Conservation (phyloP, 2,888 invertebrate genomes). For the Dryococelus australis region DNA sequence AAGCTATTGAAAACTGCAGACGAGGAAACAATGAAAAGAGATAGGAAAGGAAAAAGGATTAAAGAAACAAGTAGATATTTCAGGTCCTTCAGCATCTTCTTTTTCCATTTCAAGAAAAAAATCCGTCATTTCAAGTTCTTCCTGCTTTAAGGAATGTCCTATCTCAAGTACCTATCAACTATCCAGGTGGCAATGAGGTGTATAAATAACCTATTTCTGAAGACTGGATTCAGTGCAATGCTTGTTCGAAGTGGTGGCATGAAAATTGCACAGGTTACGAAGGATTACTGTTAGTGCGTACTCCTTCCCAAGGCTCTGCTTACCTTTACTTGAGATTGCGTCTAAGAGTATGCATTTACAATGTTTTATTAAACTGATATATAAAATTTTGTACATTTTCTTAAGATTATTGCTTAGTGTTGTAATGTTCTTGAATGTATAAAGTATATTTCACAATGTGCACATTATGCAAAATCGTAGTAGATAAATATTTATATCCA, state of each 20-base stretch:
- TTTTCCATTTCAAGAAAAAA: background rate
- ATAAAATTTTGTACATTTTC: background rate
- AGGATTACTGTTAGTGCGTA: background rate
- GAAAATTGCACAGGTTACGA: background rate
- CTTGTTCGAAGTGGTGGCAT: conserved; percentile 11
- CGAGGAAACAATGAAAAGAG: background rate
- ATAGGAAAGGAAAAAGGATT: background rate
- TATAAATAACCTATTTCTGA: background rate
- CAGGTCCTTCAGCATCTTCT: background rate
- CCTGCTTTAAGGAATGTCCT: background rate
- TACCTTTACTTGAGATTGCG: too few species aligned
- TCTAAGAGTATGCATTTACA: background rate
- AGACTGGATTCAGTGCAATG: conserved; percentile 7
- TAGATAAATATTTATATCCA: background rate
- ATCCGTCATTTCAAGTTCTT: background rate
- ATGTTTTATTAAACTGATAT: background rate
- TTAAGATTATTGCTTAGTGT: background rate
- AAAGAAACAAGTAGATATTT: background rate
- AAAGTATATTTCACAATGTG: too few species aligned
- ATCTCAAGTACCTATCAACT: too few species aligned
- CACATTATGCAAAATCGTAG: background rate
- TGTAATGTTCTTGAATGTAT: too few species aligned
- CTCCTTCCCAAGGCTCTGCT: too few species aligned
- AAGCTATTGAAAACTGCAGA: background rate
- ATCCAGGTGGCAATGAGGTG: background rate